phyloP scores from a whole-genome alignment of 2,888 invertebrate species.

The Tanypteryx hageni region DNA sequence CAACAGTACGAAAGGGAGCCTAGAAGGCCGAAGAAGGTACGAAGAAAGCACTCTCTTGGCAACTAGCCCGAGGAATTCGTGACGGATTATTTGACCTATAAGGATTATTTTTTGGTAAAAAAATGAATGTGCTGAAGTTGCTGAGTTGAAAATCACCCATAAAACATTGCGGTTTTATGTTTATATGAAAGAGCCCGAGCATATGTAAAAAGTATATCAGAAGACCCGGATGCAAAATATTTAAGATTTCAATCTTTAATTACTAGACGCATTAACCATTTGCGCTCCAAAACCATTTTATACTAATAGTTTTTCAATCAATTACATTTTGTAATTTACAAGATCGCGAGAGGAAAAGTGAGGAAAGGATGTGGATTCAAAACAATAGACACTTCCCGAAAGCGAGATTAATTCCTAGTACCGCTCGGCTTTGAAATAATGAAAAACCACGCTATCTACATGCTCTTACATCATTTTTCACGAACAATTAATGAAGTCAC shows the following conservation, averaged over 20 bases:
- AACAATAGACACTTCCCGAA: background rate
- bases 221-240: no score
- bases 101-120: background rate
- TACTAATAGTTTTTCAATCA: background rate
- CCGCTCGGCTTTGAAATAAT: background rate
- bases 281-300: no score
- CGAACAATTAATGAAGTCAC: constrained; percentile 32
- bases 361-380: background rate
- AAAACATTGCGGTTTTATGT: no score
- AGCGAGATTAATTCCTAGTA: constrained; percentile 10
- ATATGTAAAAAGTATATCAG: no score
- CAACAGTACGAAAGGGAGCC: background rate
- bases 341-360: background rate
- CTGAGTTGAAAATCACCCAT: no score
- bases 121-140: background rate
- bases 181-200: no score
- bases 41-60: background rate
- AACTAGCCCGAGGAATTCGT: background rate
- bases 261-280: no score
- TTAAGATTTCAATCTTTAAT: no score
- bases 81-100: background rate
- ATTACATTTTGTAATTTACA: background rate
- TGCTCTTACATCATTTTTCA: constrained; percentile 16
- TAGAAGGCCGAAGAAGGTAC: background rate
- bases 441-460: constrained; percentile 31